These are phyloP conservation scores for Rhynchotus rufescens DNA, from an alignment of 2,797 vertebrate genomes.

Conservation along the genomic window DNA sequence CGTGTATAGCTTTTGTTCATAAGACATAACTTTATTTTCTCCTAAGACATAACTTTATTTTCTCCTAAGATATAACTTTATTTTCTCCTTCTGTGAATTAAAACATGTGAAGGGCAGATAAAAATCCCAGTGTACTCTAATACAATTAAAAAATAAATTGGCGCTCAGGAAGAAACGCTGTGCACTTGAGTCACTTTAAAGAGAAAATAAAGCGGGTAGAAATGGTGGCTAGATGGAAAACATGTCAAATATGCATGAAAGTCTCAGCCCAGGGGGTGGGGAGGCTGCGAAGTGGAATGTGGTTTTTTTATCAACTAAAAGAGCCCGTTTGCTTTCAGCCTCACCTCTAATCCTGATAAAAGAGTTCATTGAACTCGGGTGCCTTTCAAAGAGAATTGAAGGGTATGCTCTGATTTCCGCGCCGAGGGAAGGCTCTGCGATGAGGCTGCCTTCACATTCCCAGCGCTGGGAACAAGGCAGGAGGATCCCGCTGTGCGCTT, in stretches of 20 bases:
- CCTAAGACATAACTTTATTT: not conserved
- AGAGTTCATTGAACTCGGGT: slow-evolving; percentile 64
- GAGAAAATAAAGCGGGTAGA: slow-evolving; percentile 27
- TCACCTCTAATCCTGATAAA: slow-evolving; percentile 75
- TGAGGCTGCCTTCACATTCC: not conserved
- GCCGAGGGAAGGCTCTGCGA: slow-evolving; percentile 31
- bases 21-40: not conserved
- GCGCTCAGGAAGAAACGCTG: not conserved
- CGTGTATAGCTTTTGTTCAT: not conserved
- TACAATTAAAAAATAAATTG: slow-evolving; percentile 41
- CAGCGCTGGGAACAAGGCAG: not conserved
- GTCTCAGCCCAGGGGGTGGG: slow-evolving; percentile 37
- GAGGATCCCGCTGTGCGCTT: not conserved
- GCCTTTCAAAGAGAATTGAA: slow-evolving; percentile 65
- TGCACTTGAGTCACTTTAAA: slow-evolving; percentile 16
- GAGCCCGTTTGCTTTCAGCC: slow-evolving; percentile 67
- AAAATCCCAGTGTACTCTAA: slow-evolving; percentile 3
- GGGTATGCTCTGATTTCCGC: slow-evolving; percentile 45
- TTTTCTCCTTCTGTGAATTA: not conserved
- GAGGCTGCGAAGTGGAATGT: slow-evolving; percentile 58
- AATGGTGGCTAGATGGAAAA: slow-evolving; percentile 63
- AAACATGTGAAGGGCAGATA: not conserved
- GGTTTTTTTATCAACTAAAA: slow-evolving; percentile 47
- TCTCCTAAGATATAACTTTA: not conserved
- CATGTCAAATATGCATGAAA: slow-evolving; percentile 77